A percentile compares a stretch with the other conserved stretches of the same genome.
Conservation (phyloP, 2,797 vertebrate species). For the Enteromius radiatus region DNA sequence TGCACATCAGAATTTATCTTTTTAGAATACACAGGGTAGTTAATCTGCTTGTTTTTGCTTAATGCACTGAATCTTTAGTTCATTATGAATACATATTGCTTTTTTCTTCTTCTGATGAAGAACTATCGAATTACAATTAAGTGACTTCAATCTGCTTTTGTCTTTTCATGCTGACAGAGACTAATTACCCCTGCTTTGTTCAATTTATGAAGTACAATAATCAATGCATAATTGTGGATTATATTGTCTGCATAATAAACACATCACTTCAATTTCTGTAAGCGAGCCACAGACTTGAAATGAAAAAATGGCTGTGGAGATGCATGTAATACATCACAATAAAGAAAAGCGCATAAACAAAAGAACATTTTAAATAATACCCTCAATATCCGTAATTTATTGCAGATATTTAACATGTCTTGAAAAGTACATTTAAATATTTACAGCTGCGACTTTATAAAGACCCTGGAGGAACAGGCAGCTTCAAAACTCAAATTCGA, state of each 20-base stretch:
- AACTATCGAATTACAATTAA: constrained; percentile 57
- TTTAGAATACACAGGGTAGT: constrained; percentile 4
- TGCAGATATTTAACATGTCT: constrained; percentile 14
- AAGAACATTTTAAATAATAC: constrained; percentile 17
- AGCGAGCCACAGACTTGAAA: constrained; percentile 69
- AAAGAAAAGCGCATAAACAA: constrained; percentile 37
- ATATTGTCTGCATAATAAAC: constrained; percentile 78
- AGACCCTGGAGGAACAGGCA: constrained; percentile 11
- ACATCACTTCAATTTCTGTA: constrained; percentile 76
- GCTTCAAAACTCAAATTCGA: constrained; percentile 14
- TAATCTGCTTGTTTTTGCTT: constrained; percentile 22
- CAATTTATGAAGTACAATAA: constrained; percentile 81
- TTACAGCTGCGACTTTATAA: constrained; percentile 1
- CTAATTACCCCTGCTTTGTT: constrained; percentile 75
- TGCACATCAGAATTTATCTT: neutral
- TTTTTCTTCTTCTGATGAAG: constrained; percentile 54
- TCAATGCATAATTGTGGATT: constrained; percentile 63
- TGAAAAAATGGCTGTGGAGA: constrained; percentile 64
- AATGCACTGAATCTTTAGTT: constrained; percentile 37
- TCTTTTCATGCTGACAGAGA: constrained; percentile 69
- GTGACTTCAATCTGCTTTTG: constrained; percentile 41
- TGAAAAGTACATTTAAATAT: constrained; percentile 16
- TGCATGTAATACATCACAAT: constrained; percentile 40
- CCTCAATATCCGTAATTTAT: constrained; percentile 1
- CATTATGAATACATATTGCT: constrained; percentile 52